Evolutionary conservation across 2,797 vertebrate genomes (phyloP), one percentile per base, ranked within the genome.

Genomic region (Lepus oiostolus): DNA sequence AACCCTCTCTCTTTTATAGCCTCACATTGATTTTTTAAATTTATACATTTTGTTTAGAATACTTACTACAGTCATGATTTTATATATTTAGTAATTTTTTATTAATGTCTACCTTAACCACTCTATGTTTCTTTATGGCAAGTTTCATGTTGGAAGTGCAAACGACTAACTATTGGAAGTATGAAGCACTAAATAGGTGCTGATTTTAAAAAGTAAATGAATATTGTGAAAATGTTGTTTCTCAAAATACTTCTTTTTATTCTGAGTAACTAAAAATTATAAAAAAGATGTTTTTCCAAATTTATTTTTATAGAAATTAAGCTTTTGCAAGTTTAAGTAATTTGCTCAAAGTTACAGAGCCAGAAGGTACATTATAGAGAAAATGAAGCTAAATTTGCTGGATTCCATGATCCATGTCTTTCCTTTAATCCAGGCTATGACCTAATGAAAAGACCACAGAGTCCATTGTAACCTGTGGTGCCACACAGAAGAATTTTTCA

Each of bases 291-390:
- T 88, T 90, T 75, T 92, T 70, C 10, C 38, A 65, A 84, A 50
- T 84, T 30, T 74, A 58, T 11, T 65, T 92, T 63, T 19, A 52
- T 26, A 70, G 7, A 38, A 87, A 84, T 42, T 30, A 60, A 24
- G 1, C 70, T 90, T 87, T 92, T 17, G 10, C n/a, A 30, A 88
- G 9, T 74, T 80, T 72, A 70, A 32, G 28, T 80, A 65, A 94
- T 91, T 50, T 52, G 12, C 14, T 54, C 75, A 90, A 71, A 26
- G 17, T 68, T n/a, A 32, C 50, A 80, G 63, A 21, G 12, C 16
- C n/a, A 54, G 5, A 19, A 50, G 4, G 4, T 65, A 14, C 42
- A 30, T 92, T 80, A 14, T 84, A 38, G 84, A 80, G 42, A 16
- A 79, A 68, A 19, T 38, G 30, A 13, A 38, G 7, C 42, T 32